phyloP scores from a whole-genome alignment of 1,140 invertebrate species.

The Mylabris phalerata region DNA sequence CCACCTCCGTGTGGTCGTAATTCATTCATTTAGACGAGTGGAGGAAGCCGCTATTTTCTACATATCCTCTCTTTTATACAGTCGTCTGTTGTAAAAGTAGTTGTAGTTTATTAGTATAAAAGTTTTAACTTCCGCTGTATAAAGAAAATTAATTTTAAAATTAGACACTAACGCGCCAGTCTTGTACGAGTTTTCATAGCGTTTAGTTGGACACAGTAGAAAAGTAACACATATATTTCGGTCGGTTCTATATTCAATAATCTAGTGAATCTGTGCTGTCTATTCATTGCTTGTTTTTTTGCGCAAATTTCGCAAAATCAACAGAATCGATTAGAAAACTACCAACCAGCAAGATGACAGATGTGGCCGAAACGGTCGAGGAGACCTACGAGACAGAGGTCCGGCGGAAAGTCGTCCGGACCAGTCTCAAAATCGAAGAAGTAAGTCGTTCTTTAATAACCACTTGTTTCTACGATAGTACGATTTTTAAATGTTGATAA shows the following conservation, averaged over 20 bases:
- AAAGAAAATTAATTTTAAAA: slow-evolving; percentile 28
- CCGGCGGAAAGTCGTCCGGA: slow-evolving; percentile 48
- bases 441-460: slow-evolving; percentile 26
- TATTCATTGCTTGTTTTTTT: neutral
- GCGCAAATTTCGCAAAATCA: no score
- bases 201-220: slow-evolving; percentile 19
- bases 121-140: slow-evolving; percentile 24
- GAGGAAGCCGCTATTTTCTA: neutral
- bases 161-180: slow-evolving; percentile 28
- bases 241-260: neutral
- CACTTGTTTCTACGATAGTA: neutral
- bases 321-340: neutral
- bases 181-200: slow-evolving; percentile 25
- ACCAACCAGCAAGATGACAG: neutral
- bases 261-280: neutral
- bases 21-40: neutral
- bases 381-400: slow-evolving; percentile 48
- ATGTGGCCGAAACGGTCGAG: slow-evolving; percentile 39
- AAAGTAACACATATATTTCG: neutral
- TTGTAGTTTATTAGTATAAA: slow-evolving; percentile 6
- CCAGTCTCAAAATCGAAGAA: slow-evolving; percentile 51
- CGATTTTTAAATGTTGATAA: neutral
- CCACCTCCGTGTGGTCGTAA: no score
- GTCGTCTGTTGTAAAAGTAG: slow-evolving; percentile 14
- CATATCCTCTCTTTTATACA: neutral